These are phyloP conservation scores for Myotis planiceps DNA, from an alignment of 2,797 vertebrate species.

Conservation along the genomic window DNA sequence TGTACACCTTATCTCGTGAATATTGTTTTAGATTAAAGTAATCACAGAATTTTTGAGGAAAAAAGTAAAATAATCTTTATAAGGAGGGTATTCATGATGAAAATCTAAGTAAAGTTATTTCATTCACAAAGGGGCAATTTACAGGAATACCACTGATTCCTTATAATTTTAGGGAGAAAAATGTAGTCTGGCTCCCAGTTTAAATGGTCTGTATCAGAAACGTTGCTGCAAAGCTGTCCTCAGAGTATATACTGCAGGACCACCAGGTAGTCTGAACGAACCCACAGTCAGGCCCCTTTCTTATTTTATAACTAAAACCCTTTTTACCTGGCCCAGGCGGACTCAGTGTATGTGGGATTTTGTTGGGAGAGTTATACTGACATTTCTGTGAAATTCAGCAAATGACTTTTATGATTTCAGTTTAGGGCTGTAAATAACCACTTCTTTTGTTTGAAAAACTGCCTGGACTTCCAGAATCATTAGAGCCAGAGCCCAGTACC, in stretches of 20 bases:
- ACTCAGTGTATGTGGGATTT: background rate
- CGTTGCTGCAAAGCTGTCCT: conserved; percentile 43
- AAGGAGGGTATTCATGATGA: conserved; percentile 45
- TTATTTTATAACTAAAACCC: conserved; percentile 40
- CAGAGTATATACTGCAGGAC: conserved; percentile 31
- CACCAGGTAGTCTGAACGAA: conserved; percentile 37
- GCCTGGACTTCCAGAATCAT: conserved; percentile 32
- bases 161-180: conserved; percentile 27
- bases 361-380: background rate
- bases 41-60: conserved; percentile 38
- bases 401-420: conserved; percentile 50
- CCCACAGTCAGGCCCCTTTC: conserved; percentile 39
- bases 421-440: conserved; percentile 51
- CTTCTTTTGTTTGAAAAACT: conserved; percentile 66
- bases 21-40: conserved; percentile 39
- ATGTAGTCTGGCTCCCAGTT: conserved; percentile 53
- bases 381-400: conserved; percentile 33
- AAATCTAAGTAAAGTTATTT: conserved; percentile 37
- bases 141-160: conserved; percentile 21
- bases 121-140: conserved; percentile 63
- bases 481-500: background rate
- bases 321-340: conserved; percentile 51
- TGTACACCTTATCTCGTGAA: background rate
- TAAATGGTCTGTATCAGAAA: conserved; percentile 64
- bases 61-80: conserved; percentile 49